Evolutionary conservation across 2,888 invertebrate species (phyloP).

Genomic region (Morinoia aosen): DNA sequence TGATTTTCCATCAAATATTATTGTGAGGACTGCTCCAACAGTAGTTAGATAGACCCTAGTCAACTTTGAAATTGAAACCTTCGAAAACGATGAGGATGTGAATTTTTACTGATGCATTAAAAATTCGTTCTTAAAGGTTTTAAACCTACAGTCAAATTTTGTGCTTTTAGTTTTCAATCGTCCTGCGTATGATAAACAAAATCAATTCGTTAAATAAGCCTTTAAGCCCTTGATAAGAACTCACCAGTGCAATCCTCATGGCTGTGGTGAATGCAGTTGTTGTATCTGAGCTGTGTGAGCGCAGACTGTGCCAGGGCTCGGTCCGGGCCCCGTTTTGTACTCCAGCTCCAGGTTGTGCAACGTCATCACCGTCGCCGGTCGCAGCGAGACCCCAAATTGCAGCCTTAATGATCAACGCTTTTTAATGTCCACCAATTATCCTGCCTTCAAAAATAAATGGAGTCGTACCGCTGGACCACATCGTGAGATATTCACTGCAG

Average conservation of each 20-base stretch:
- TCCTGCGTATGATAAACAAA: not conserved
- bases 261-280: not conserved
- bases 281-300: not conserved
- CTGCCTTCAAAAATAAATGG: not conserved
- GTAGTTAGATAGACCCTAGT: no score
- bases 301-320: not conserved
- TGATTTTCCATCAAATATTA: no score
- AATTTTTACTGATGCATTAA: no score
- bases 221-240: not conserved
- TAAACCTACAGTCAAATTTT: no score
- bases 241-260: slow-evolving; percentile 5
- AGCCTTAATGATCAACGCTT: not conserved
- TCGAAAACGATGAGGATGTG: no score
- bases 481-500: slow-evolving; percentile 1
- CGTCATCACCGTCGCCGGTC: not conserved
- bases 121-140: no score
- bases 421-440: not conserved
- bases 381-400: not conserved
- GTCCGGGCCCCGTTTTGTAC: not conserved
- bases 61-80: no score
- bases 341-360: not conserved
- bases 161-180: no score
- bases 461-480: not conserved
- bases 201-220: not conserved
- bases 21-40: no score